Evolutionary conservation across 1,140 invertebrate species (phyloP).

Genomic region (Hypothenemus hampei): DNA sequence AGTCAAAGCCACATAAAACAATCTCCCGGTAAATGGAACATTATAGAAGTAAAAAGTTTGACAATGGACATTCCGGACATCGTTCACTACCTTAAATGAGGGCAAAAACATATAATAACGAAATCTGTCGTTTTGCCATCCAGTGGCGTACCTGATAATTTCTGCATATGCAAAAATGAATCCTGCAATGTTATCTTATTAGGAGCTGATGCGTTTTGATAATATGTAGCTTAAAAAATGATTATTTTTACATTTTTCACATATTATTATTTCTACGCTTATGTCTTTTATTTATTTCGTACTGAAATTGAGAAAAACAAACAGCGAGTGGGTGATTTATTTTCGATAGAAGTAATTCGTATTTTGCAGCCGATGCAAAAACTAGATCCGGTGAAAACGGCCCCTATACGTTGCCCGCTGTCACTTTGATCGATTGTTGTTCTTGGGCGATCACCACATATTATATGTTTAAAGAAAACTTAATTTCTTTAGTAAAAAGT

Average conservation of each 20-base stretch:
- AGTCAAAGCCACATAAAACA: constrained; percentile 16
- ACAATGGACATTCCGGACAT: constrained; percentile 18
- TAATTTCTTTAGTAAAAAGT: constrained; percentile 22
- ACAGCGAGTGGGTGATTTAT: constrained; percentile 16
- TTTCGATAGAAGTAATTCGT: constrained; percentile 24
- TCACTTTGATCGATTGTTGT: constrained; percentile 24
- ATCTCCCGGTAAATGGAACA: constrained; percentile 18
- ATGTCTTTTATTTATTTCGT: constrained; percentile 11
- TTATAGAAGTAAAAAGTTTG: constrained; percentile 21
- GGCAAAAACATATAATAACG: constrained; percentile 20
- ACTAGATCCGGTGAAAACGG: constrained; percentile 23
- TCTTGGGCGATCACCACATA: constrained; percentile 20
- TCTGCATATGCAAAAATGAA: no score
- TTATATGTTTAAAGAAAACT: constrained; percentile 21
- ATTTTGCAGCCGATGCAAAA: constrained; percentile 26
- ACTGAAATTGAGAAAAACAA: constrained; percentile 13
- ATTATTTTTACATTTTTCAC: no score
- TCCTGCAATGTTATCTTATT: no score
- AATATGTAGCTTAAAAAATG: no score
- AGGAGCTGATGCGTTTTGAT: no score
- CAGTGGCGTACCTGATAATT: constrained; percentile 8
- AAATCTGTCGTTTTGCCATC: constrained; percentile 12
- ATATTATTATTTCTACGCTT: no score
- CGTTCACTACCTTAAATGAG: constrained; percentile 20
- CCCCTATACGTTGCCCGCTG: constrained; percentile 24